Evolutionary conservation across 2,888 invertebrate genomes (phyloP), one percentile per base, ranked within the genome.

Genomic region (Cyaniris semiargus): DNA sequence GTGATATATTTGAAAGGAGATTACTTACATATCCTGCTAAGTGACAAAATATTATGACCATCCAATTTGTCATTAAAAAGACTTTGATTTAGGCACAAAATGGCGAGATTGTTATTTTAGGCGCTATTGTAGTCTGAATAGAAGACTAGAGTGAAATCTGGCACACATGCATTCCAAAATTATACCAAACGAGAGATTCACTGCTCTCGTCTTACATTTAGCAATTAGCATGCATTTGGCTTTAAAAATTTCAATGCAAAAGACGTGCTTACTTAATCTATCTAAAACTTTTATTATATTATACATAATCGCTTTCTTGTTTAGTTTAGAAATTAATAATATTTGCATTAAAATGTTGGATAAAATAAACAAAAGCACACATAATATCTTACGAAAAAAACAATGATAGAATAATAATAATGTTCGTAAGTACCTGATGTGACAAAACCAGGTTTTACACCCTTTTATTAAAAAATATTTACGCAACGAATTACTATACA

Each of bases 1-100:
- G 60, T 60, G 60, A n/a, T n/a, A n/a, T n/a, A n/a, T n/a, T n/a
- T n/a, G n/a, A n/a, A n/a, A 58, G 21, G 21, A 21, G n/a, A 8
- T 60, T 23, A 60, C 23, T 60, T 13, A 4, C 21, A 23, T 23
- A 60, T 60, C 13, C 13, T 60, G 10, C 13, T 60, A 60, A 60
- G 60, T 60, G 4, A 23, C 10, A 21, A 60, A 60, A 60, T 23
- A 60, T 13, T 23, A 60, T 60, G 23, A 23, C 21, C 5, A 21
- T 21, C 44, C 13, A 44, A 44, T 44, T 44, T 44, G 44, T n/a
- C n/a, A n/a, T n/a, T n/a, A n/a, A n/a, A n/a, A 44, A 44, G n/a
- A 58, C n/a, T 60, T 60, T 60, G 23, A 60, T 10, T 60, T 60
- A 60, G 60, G 60, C 60, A 60, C 60, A 60, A 60, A 60, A 23